Percentiles rank a stretch among this genome's conserved stretches.
These are phyloP conservation scores for Meriones psammophilus DNA, from an alignment of 2,797 vertebrate genomes.

Conservation along the genomic window DNA sequence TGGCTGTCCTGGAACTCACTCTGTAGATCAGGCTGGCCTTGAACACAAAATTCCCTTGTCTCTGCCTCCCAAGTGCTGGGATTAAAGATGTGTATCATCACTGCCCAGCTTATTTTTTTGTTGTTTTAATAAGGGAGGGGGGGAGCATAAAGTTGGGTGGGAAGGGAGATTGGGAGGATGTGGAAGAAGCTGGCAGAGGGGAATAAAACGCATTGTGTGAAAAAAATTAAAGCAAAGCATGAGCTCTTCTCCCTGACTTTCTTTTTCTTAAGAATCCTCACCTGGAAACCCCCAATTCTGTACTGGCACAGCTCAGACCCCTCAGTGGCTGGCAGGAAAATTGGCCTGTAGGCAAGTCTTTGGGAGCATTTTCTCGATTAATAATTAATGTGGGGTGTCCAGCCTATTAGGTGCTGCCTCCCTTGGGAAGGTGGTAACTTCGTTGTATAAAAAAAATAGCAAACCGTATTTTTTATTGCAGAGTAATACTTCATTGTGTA, in stretches of 20 bases:
- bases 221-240: background rate
- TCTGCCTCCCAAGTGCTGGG: background rate
- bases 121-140: background rate
- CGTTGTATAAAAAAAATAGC: no score
- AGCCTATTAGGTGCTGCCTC: background rate
- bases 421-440: background rate
- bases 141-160: background rate
- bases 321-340: background rate
- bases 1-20: background rate
- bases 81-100: background rate
- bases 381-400: background rate
- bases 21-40: background rate
- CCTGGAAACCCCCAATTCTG: background rate
- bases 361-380: background rate
- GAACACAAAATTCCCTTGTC: background rate
- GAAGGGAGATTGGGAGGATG: background rate
- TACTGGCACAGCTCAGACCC: background rate
- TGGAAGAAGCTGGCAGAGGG: background rate
- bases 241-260: no score
- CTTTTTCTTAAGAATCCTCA: background rate
- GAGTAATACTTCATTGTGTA: no score
- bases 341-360: background rate
- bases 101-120: background rate
- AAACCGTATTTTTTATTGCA: background rate
- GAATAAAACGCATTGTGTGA: background rate